Conservation (phyloP, 1,140 invertebrate genomes). For the Drosophila seguyi region DNA sequence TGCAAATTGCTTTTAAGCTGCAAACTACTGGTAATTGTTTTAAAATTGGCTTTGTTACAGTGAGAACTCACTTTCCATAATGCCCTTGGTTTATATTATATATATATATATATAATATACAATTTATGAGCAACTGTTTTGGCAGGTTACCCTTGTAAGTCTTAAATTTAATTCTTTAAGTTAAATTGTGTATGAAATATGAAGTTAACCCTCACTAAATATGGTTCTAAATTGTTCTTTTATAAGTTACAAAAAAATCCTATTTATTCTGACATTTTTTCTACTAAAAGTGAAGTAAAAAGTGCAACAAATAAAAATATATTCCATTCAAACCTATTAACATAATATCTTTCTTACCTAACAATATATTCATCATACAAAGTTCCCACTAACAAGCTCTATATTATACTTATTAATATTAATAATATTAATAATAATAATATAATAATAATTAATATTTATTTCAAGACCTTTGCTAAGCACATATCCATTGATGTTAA, state of each 20-base stretch:
- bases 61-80: background rate
- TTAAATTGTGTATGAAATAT: too few species aligned
- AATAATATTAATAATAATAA: too few species aligned
- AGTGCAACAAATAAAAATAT: background rate
- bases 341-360: background rate
- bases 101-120: too few species aligned
- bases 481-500: background rate
- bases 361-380: background rate
- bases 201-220: too few species aligned
- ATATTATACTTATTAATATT: background rate
- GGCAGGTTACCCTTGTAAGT: too few species aligned
- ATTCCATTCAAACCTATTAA: background rate
- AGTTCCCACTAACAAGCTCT: background rate
- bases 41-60: background rate
- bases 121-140: background rate
- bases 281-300: background rate
- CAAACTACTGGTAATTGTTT: conserved; percentile 8
- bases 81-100: too few species aligned
- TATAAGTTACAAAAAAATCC: too few species aligned
- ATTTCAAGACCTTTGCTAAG: background rate
- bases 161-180: too few species aligned
- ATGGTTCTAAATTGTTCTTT: too few species aligned
- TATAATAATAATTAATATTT: background rate
- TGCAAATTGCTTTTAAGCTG: conserved; percentile 5
- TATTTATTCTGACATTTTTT: too few species aligned